Evolutionary conservation across 2,888 invertebrate species (phyloP), one percentile per base, ranked within the genome.

Genomic region (Candidula unifasciata): DNA sequence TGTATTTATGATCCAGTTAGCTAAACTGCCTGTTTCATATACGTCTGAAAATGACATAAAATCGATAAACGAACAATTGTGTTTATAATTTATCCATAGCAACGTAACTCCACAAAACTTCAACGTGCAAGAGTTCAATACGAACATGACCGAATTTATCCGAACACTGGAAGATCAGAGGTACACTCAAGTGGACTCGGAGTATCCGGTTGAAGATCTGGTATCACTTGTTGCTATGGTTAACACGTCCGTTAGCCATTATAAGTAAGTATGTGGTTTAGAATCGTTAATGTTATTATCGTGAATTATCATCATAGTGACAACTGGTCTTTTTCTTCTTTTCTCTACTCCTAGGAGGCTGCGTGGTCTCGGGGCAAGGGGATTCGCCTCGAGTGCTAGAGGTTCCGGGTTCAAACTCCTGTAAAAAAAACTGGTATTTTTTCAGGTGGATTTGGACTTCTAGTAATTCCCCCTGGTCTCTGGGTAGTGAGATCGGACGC

Each of bases 191-290:
- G 87, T 91, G 13, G 87, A 88, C 33, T 88, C 88, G 24, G 88
- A 90, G 69, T 91, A 90, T 68, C 91, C 91, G 0, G 89, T 91
- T 24, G 90, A 91, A 10, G 90, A 91, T 35, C 86, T 91, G 13
- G 86, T 89, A 24, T 80, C 86, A 13, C 88, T 91, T 44, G 89
- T 90, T 0, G 80, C 86, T 37, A 84, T 87, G 57, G 90, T 91
- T 35, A 89, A 89, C 8, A 87, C 84, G 13, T 88, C 87, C 2
- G 88, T 91, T n/a, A 89, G 91, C 37, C 90, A 91, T 69, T 91
- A 89, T 86, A 90, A 89, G 82, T 68, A 60, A 87, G 54, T 27
- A 60, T 54, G 57, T 13, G 21, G 3, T 68, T 68, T 27, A 76
- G 16, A 37, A 5, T 74, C 35, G 16, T 21, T 44, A 5, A 35